Conservation (phyloP, 2,797 vertebrate genomes). For the Silurus lanzhouensis region DNA sequence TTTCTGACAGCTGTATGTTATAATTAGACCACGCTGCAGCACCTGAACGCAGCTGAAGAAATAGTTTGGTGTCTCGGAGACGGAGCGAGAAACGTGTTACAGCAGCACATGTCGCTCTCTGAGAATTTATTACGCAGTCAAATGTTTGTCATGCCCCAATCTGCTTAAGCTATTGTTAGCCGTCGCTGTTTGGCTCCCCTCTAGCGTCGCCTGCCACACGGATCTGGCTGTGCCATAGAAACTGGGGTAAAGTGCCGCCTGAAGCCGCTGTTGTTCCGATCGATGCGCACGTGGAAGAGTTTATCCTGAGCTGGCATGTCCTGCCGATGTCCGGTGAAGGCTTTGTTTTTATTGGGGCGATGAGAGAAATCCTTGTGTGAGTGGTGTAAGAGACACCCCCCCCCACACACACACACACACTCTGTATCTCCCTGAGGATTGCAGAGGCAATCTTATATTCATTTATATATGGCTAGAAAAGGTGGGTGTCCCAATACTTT, state of each 20-base stretch:
- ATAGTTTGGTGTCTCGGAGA: slow-evolving; percentile 16
- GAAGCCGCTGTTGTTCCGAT: slow-evolving; percentile 8
- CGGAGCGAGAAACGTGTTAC: not conserved
- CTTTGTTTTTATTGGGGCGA: slow-evolving; percentile 1
- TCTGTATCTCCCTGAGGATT: slow-evolving; percentile 31
- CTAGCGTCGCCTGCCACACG: slow-evolving; percentile 1
- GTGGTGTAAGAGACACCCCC: slow-evolving; percentile 28
- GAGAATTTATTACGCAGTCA: no score
- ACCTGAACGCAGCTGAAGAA: slow-evolving; percentile 6
- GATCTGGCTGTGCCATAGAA: slow-evolving; percentile 32
- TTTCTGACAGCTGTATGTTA: slow-evolving; percentile 12
- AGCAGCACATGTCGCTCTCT: slow-evolving; percentile 13
- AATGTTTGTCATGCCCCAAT: slow-evolving; percentile 15
- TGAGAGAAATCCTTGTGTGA: slow-evolving; percentile 40
- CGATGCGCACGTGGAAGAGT: slow-evolving; percentile 41
- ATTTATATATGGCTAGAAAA: no score
- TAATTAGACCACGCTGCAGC: slow-evolving; percentile 13
- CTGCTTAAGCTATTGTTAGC: slow-evolving; percentile 32
- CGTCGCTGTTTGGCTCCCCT: slow-evolving; percentile 21
- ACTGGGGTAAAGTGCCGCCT: slow-evolving; percentile 48
- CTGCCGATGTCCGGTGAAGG: not conserved
- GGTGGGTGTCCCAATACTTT: no score
- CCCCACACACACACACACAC: no score
- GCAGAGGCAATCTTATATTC: not conserved
- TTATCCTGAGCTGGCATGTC: slow-evolving; percentile 3